Evolutionary conservation across 2,113 vertebrate genomes (phyloP).

Genomic region (Canis aureus): DNA sequence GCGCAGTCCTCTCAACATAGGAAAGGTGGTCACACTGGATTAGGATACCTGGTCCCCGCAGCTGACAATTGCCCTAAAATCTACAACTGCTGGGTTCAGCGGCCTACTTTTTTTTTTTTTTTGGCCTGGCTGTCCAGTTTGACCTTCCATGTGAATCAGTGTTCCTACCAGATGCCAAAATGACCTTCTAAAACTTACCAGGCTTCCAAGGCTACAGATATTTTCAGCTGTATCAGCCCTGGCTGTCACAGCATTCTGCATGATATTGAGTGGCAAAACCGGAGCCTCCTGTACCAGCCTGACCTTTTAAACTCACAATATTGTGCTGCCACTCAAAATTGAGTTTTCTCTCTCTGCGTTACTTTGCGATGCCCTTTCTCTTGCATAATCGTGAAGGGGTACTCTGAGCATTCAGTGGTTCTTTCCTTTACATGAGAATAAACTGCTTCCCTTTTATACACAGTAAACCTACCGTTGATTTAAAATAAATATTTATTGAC

Average conservation of each 20-base stretch:
- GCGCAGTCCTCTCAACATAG: not conserved
- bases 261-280: slow-evolving; percentile 55
- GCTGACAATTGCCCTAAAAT: not conserved
- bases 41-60: not conserved
- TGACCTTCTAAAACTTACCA: slow-evolving; percentile 72
- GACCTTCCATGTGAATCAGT: slow-evolving; percentile 62
- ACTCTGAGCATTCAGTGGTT: not conserved
- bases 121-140: not conserved
- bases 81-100: not conserved
- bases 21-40: not conserved
- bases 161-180: slow-evolving; percentile 49
- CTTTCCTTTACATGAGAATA: not conserved
- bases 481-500: slow-evolving; percentile 31
- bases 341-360: not conserved
- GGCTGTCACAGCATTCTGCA: slow-evolving; percentile 66
- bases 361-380: not conserved
- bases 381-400: not conserved
- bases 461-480: not conserved
- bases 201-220: slow-evolving; percentile 73
- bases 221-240: slow-evolving; percentile 79
- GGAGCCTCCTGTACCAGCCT: slow-evolving; percentile 34
- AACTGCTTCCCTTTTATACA: not conserved
- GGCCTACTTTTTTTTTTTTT: not conserved
- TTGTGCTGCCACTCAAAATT: slow-evolving; percentile 33
- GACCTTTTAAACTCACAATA: slow-evolving; percentile 67